A percentile compares a stretch with the other conserved stretches of the same genome.
Evolutionary conservation across 2,888 invertebrate species (phyloP).

Genomic region (Megamerina dolium): DNA sequence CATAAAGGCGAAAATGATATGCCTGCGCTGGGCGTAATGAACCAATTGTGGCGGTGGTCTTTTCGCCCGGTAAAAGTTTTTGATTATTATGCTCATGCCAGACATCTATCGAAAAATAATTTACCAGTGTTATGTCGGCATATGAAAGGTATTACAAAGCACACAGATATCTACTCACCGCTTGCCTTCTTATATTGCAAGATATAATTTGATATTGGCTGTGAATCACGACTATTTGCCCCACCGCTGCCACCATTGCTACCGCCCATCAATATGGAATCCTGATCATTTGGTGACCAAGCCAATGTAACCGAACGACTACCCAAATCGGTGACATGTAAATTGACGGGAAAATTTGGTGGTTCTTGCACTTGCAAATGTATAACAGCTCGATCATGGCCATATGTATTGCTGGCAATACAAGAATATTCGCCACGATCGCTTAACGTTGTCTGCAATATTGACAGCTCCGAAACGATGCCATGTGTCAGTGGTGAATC

Average conservation of each 20-base stretch:
- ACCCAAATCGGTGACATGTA: conserved; percentile 54
- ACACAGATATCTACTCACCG: conserved; percentile 39
- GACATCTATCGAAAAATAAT: conserved; percentile 44
- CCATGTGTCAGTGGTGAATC: conserved; percentile 48
- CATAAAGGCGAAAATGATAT: conserved; percentile 57
- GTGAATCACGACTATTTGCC: conserved; percentile 45
- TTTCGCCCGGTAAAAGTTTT: conserved; percentile 53
- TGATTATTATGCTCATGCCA: conserved; percentile 57
- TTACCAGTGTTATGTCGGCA: background rate
- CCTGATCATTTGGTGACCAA: conserved; percentile 54
- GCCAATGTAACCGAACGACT: conserved; percentile 55
- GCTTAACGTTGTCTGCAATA: conserved; percentile 52
- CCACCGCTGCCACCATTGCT: conserved; percentile 21
- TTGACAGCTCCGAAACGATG: conserved; percentile 54
- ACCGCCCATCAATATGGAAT: conserved; percentile 32
- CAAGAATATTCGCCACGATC: conserved; percentile 60
- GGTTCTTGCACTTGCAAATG: conserved; percentile 54
- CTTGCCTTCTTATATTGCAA: conserved; percentile 57
- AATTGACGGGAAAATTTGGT: conserved; percentile 57
- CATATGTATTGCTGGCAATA: conserved; percentile 58
- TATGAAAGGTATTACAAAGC: background rate
- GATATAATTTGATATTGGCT: conserved; percentile 55
- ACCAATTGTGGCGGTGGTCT: conserved; percentile 52
- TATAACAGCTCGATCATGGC: conserved; percentile 53
- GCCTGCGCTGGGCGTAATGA: conserved; percentile 56